Evolutionary conservation across 1,140 invertebrate species (phyloP).

Genomic region (Copidosoma floridanum): DNA sequence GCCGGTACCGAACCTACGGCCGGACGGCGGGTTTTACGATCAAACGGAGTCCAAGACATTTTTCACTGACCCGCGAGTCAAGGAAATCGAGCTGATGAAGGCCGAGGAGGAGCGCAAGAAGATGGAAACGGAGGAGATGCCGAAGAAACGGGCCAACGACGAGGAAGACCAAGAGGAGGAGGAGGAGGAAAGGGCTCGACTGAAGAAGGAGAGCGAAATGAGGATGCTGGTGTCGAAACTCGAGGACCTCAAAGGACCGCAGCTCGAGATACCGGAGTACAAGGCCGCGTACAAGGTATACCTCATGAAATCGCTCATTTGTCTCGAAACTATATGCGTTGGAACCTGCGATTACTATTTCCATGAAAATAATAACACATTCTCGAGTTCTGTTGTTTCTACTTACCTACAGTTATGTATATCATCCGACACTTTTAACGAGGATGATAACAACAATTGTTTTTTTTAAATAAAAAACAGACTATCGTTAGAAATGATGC

Average conservation of each 20-base stretch:
- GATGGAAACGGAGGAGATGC: constrained; percentile 32
- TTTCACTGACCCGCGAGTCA: constrained; percentile 38
- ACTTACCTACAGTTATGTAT: too few relatives aligned
- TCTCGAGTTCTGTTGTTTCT: neutral
- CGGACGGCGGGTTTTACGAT: constrained; percentile 41
- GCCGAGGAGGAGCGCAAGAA: neutral
- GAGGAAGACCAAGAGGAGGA: constrained; percentile 19
- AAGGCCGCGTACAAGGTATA: constrained; percentile 50
- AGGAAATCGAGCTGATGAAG: constrained; percentile 33
- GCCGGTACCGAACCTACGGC: constrained; percentile 40
- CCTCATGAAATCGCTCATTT: too few relatives aligned
- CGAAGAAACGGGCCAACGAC: constrained; percentile 16
- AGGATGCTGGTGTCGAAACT: constrained; percentile 45
- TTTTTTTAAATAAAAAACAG: too few relatives aligned
- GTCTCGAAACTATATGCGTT: too few relatives aligned
- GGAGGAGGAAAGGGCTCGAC: constrained; percentile 19
- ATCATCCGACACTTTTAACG: too few relatives aligned
- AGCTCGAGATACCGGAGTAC: constrained; percentile 50
- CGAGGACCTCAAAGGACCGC: constrained; percentile 44
- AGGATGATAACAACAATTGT: too few relatives aligned
- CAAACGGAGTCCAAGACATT: constrained; percentile 38
- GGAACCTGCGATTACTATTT: too few relatives aligned
- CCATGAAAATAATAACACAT: too few relatives aligned
- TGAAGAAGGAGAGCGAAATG: constrained; percentile 46
- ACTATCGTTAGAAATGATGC: too few relatives aligned